These are phyloP conservation scores for Habrosyne pyritoides DNA, from an alignment of 2,888 invertebrate species.

Conservation along the genomic window DNA sequence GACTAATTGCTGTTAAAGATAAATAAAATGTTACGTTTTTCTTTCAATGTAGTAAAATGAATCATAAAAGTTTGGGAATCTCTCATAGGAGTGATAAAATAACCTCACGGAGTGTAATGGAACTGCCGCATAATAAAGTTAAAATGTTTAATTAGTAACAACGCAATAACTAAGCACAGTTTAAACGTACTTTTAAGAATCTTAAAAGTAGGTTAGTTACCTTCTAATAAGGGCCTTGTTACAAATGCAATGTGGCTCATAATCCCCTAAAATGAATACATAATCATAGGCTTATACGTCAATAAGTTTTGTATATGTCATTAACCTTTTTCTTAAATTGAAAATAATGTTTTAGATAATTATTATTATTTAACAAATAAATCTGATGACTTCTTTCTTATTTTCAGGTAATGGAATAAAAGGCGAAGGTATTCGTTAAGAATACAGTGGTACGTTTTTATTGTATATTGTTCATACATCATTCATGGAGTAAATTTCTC, in stretches of 20 bases:
- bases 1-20: background rate
- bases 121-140: background rate
- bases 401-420: background rate
- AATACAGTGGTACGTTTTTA: background rate
- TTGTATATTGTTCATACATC: background rate
- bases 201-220: background rate
- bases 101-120: background rate
- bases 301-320: too few species aligned
- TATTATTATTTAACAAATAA: background rate
- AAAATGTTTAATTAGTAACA: conserved; percentile 2
- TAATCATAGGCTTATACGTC: too few species aligned
- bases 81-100: background rate
- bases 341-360: too few species aligned
- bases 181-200: background rate
- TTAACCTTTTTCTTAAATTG: too few species aligned
- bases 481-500: too few species aligned
- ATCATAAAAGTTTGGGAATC: background rate
- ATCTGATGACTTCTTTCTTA: background rate
- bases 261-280: too few species aligned
- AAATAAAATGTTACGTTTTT: background rate
- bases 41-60: background rate
- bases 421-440: background rate
- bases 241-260: too few species aligned
- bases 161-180: background rate
- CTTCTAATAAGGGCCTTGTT: background rate